A percentile compares a stretch with the other conserved stretches of the same genome.
phyloP scores from a whole-genome alignment of 2,797 vertebrate genomes.

The Lophotriccus pileatus region DNA sequence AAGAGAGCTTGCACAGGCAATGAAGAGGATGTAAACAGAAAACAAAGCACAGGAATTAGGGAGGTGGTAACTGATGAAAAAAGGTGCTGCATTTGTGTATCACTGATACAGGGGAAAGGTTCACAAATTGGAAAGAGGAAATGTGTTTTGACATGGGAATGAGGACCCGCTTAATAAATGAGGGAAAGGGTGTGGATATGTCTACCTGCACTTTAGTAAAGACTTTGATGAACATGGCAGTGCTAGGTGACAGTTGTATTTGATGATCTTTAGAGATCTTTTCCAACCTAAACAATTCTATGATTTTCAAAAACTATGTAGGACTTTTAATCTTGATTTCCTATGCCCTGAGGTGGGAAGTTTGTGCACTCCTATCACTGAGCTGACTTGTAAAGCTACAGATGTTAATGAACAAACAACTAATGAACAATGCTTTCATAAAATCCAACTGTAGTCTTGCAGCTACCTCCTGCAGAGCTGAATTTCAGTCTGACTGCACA shows the following conservation, averaged over 20 bases:
- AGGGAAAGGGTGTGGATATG: neutral
- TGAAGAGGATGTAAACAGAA: neutral
- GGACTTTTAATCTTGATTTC: neutral
- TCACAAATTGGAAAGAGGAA: neutral
- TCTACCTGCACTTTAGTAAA: neutral
- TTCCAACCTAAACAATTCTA: neutral
- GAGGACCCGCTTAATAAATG: neutral
- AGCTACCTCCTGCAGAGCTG: neutral
- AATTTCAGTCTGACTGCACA: neutral
- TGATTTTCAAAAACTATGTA: neutral
- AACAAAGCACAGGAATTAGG: neutral
- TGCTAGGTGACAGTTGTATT: neutral
- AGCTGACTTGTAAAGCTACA: neutral
- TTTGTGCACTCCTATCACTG: neutral
- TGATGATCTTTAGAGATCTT: neutral
- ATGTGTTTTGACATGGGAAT: neutral
- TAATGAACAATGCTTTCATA: neutral
- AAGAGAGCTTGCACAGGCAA: neutral
- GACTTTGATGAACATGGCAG: neutral
- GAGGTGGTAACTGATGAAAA: neutral
- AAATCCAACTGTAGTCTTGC: neutral
- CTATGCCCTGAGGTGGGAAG: neutral
- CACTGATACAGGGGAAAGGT: neutral
- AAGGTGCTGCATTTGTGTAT: neutral
- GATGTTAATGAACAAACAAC: neutral